phyloP scores from a whole-genome alignment of 2,888 invertebrate species.

The Drosophila algonquin region DNA sequence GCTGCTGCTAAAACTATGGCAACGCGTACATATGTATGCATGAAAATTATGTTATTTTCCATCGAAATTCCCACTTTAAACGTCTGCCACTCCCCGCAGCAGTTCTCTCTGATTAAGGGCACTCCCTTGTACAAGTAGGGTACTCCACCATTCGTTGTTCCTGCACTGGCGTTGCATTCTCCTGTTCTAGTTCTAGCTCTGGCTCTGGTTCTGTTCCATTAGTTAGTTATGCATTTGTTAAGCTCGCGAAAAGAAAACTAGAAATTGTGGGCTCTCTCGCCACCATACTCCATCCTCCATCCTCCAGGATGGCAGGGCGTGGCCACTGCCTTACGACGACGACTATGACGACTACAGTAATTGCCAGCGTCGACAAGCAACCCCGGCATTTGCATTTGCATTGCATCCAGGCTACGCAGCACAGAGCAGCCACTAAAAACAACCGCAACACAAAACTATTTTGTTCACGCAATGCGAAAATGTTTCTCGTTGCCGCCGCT shows the following conservation, averaged over 20 bases:
- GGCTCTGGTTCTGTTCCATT: too few relatives aligned
- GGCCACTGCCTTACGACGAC: slow-evolving; percentile 13
- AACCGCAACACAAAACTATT: slow-evolving; percentile 80
- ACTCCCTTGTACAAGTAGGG: not conserved
- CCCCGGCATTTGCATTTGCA: not conserved
- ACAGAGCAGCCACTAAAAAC: slow-evolving; percentile 65
- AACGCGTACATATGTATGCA: too few relatives aligned
- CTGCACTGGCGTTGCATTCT: too few relatives aligned
- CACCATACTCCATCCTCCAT: too few relatives aligned
- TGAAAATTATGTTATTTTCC: too few relatives aligned
- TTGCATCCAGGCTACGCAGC: slow-evolving; percentile 14
- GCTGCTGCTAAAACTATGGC: too few relatives aligned
- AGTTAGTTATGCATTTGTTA: slow-evolving; percentile 61
- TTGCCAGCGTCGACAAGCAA: slow-evolving; percentile 54
- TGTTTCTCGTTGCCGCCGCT: slow-evolving; percentile 58
- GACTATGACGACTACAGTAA: slow-evolving; percentile 45
- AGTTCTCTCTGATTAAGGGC: not conserved
- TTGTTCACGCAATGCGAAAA: slow-evolving; percentile 78
- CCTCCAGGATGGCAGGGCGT: not conserved
- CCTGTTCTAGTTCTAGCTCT: too few relatives aligned
- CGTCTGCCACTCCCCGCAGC: too few relatives aligned
- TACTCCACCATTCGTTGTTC: not conserved
- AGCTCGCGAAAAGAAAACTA: slow-evolving; percentile 56
- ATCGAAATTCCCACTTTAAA: too few relatives aligned
- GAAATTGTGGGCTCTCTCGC: slow-evolving; percentile 42